Evolutionary conservation across 2,888 invertebrate genomes (phyloP).

Genomic region (Agonopterix heracliana): DNA sequence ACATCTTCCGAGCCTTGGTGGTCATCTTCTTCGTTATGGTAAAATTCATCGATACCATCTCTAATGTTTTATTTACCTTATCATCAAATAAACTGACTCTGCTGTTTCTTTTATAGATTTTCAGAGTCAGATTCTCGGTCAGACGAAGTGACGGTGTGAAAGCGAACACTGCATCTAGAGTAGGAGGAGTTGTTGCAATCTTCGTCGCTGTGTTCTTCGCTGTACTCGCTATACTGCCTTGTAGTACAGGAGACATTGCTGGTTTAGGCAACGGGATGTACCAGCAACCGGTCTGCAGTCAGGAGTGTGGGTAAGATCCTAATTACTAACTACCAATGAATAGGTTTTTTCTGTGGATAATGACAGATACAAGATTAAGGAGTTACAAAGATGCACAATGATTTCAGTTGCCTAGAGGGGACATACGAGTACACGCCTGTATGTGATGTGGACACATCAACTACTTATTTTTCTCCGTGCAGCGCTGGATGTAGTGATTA

Average conservation of each 20-base stretch:
- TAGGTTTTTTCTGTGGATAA: no score
- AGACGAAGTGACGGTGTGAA: slow-evolving; percentile 60
- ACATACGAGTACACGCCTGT: slow-evolving; percentile 57
- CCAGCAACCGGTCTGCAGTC: slow-evolving; percentile 42
- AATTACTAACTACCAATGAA: neutral
- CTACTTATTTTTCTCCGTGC: slow-evolving; percentile 60
- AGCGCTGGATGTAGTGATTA: slow-evolving; percentile 49
- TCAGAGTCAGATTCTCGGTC: slow-evolving; percentile 56
- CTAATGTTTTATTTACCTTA: neutral
- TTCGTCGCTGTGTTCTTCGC: slow-evolving; percentile 39
- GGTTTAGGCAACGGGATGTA: slow-evolving; percentile 29
- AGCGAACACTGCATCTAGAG: slow-evolving; percentile 50
- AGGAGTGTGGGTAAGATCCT: slow-evolving; percentile 37
- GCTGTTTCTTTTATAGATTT: slow-evolving; percentile 36
- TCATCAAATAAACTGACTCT: neutral
- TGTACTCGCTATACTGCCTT: slow-evolving; percentile 36
- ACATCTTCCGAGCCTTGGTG: slow-evolving; percentile 55
- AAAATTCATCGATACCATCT: slow-evolving; percentile 10
- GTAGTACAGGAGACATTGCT: slow-evolving; percentile 30
- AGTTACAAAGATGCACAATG: no score
- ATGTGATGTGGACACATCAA: slow-evolving; percentile 38
- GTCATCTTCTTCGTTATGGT: slow-evolving; percentile 64
- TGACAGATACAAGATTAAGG: no score
- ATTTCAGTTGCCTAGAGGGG: slow-evolving; percentile 7
- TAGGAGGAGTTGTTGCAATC: slow-evolving; percentile 47